Evolutionary conservation across 2,113 vertebrate genomes (phyloP), one percentile per base, ranked within the genome.

Genomic region (Thamnaconus septentrionalis): DNA sequence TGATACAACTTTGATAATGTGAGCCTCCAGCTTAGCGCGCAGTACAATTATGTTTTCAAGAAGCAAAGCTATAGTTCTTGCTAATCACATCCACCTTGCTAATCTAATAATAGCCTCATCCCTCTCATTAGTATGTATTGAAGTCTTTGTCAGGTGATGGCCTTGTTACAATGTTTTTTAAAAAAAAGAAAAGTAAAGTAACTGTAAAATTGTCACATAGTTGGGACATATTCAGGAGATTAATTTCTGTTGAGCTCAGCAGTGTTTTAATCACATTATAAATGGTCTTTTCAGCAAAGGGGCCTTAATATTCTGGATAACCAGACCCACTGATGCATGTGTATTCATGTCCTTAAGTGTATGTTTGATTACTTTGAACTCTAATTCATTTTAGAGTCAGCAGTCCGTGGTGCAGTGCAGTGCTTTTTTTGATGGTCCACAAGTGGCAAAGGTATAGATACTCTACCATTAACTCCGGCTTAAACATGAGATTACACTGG

Each of bases 1-100:
- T 79, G 77, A 83, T 86, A 80, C 76, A 78, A 86, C 76, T 87
- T 86, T 84, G 85, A 90, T 87, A 86, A 76, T 82, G 66, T 79
- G 76, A 87, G 76, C 75, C 80, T 76, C 70, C 57, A 84, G 81
- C 76, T 80, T 81, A 80, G 77, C 78, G 64, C 60, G 52, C 67
- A 73, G 70, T 64, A 70, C 82, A 82, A 80, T 85, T 74, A 78
- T 81, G 66, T 80, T 85, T 80, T 85, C 66, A 72, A 75, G 68
- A 80, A 76, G 64, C 64, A 74, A 75, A 78, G 76, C 74, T 77
- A 81, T 83, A 80, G 79, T 83, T 81, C 70, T 72, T 64, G 62
- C 59, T 88, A 82, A 86, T 83, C 64, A 76, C 72, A 59, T 72
- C 71, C 84, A 81, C 71, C 61, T 83, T 83, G 73, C 71, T 80